Percentiles rank a stretch among this genome's conserved stretches.
Evolutionary conservation across 2,797 vertebrate genomes (phyloP).

Genomic region (Falco biarmicus): DNA sequence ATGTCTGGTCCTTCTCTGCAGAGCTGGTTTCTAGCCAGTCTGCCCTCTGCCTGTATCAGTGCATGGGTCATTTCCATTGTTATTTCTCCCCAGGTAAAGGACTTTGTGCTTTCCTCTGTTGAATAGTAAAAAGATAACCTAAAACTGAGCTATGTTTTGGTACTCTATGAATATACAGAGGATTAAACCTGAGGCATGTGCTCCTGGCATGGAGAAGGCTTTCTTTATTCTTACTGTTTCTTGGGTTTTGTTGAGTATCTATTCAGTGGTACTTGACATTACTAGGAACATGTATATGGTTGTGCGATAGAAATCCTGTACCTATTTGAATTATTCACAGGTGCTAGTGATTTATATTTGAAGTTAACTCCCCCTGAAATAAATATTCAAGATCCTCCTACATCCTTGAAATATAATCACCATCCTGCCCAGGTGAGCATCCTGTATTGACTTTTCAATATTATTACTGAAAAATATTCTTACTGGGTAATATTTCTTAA

Average conservation of each 20-base stretch:
- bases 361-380: background rate
- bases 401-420: background rate
- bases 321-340: background rate
- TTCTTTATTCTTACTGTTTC: background rate
- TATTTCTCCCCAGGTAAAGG: background rate
- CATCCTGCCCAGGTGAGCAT: background rate
- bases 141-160: background rate
- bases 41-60: background rate
- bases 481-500: background rate
- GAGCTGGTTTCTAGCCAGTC: background rate
- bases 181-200: background rate
- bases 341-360: background rate
- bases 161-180: background rate
- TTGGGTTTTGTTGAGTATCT: background rate
- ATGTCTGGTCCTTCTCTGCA: background rate
- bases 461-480: background rate
- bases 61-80: background rate
- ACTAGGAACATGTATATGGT: background rate
- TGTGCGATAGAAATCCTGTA: background rate
- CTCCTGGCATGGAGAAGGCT: background rate
- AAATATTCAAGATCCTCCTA: background rate
- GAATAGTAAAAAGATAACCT: background rate
- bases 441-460: background rate
- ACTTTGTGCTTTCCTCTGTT: background rate
- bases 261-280: background rate